These are phyloP conservation scores for Sphaerophoria taeniata DNA, from an alignment of 2,888 invertebrate species.

Conservation along the genomic window DNA sequence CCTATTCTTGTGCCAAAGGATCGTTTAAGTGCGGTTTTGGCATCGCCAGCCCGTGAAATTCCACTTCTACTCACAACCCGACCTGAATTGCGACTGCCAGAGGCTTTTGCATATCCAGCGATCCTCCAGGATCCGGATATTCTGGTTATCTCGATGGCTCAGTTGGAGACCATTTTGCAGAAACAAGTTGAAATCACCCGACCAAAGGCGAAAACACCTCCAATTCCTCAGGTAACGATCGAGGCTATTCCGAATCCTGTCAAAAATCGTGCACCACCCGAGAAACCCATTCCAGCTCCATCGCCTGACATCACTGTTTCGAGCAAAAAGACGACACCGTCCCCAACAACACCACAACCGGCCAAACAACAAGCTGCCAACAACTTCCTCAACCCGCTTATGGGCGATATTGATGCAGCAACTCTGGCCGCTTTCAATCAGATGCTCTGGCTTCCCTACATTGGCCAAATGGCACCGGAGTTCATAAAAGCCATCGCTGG, in stretches of 20 bases:
- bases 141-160: conserved; percentile 89
- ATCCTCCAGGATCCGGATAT: conserved; percentile 91
- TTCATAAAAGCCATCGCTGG: conserved; percentile 82
- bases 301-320: conserved; percentile 63
- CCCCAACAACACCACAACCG: conserved; percentile 36
- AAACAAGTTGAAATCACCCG: conserved; percentile 83
- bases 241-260: conserved; percentile 72
- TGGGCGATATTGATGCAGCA: conserved; percentile 87
- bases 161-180: conserved; percentile 87
- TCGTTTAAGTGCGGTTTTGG: conserved; percentile 87
- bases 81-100: conserved; percentile 89
- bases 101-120: conserved; percentile 89
- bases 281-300: conserved; percentile 46
- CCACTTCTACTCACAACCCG: conserved; percentile 88
- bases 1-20: conserved; percentile 92
- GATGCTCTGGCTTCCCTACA: conserved; percentile 90
- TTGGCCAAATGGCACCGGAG: conserved; percentile 83
- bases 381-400: conserved; percentile 66
- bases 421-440: conserved; percentile 88
- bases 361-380: conserved; percentile 53
- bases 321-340: conserved; percentile 50
- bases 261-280: conserved; percentile 55
- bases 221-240: conserved; percentile 75
- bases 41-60: conserved; percentile 90
- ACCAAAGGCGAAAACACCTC: conserved; percentile 78